Evolutionary conservation across 2,888 invertebrate species (phyloP), one percentile per base, ranked within the genome.

Genomic region (Ophion slaviceki): DNA sequence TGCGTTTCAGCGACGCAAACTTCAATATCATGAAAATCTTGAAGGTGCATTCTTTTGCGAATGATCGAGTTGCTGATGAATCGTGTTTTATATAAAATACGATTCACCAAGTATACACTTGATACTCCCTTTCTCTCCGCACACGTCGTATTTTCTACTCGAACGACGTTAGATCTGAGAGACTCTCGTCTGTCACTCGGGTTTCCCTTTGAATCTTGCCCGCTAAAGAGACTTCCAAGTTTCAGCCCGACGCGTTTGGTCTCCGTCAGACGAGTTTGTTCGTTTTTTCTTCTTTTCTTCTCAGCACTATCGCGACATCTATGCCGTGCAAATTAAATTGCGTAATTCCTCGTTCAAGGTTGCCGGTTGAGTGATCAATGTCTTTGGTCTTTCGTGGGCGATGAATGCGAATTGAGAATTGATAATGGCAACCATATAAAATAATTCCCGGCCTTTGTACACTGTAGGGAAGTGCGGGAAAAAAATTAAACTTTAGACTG

Each of bases 121-220:
- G 20, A 72, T 67, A 57, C 61, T 40, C 74, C 74, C 66, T 80
- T 71, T 66, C 79, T 80, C 64, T 79, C 36, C 17, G 71, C 74
- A n/a, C 80, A 70, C 53, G 76, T 82, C 71, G 79, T 74, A 59
- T 82, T 76, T 82, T 85, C 82, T 79, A 82, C 85, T 79, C 79
- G 79, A 82, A 61, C 79, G 71, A 76, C 82, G 82, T 85, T 82
- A 82, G 61, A 80, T 80, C 53, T 67, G 78, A 64, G 57, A 24
- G 82, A 77, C 59, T n/a, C 24, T 17, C 24, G 11, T 66, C 32
- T 20, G 64, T 74, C 67, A 79, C 59, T 85, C 82, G 61, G 79
- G 67, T 85, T 85, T 82, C 85, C 47, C 84, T 76, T 84, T 80
- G 84, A 80, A 80, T 84, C 71, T 80, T 66, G 71, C 67, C 71